phyloP scores from a whole-genome alignment of 2,113 vertebrate genomes.

The Tetrao urogallus region DNA sequence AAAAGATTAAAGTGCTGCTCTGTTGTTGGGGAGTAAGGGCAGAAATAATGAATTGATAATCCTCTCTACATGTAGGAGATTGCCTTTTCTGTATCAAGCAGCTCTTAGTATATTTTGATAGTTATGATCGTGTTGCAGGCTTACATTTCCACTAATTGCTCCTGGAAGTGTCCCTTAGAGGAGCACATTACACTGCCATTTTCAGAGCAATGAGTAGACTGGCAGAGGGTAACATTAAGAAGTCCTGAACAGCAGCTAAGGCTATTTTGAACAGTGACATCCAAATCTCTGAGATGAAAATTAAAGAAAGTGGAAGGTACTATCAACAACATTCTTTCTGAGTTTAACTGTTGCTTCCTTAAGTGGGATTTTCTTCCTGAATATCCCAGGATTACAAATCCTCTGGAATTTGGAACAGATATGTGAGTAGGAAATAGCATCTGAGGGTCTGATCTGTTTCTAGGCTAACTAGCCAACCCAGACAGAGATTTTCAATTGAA shows the following conservation, averaged over 20 bases:
- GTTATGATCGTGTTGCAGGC: neutral
- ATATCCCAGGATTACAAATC: constrained; percentile 33
- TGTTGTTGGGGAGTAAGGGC: neutral
- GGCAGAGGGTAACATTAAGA: neutral
- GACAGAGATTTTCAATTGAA: neutral
- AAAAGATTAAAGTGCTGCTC: neutral
- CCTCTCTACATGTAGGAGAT: neutral
- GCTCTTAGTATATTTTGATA: constrained; percentile 15
- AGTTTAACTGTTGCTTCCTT: neutral
- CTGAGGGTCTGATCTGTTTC: neutral
- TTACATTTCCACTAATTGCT: constrained; percentile 48
- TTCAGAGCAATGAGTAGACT: constrained; percentile 1
- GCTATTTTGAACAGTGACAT: constrained; percentile 20
- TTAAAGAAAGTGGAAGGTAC: constrained; percentile 41
- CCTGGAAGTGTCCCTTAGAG: constrained; percentile 26
- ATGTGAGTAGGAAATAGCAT: neutral
- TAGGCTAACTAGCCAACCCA: neutral
- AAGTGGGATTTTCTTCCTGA: constrained; percentile 33
- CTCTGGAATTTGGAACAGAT: neutral
- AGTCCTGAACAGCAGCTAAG: constrained; percentile 11
- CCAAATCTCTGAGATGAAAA: constrained; percentile 60
- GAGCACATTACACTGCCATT: neutral
- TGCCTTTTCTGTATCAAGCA: neutral
- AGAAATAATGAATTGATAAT: neutral
- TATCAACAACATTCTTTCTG: constrained; percentile 43